Conservation (phyloP, 37 sponge, comb jelly and placozoan genomes). For the Bolinopsis microptera region DNA sequence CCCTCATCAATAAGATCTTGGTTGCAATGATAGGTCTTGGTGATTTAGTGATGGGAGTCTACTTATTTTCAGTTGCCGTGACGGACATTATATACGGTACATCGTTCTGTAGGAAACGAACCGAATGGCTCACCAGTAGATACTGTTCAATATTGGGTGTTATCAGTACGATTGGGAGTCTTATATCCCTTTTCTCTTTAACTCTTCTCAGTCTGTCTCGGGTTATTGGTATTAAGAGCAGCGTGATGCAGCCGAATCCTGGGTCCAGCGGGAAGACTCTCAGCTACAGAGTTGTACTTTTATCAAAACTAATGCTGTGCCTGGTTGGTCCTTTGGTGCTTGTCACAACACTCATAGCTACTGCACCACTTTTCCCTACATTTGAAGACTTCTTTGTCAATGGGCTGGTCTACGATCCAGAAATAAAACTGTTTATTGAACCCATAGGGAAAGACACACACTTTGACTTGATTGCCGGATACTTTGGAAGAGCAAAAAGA, state of each 20-base stretch:
- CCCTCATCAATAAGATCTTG: background rate
- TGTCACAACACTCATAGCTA: background rate
- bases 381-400: background rate
- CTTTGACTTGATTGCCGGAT: background rate
- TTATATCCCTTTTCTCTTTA: background rate
- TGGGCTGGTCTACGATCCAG: background rate
- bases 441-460: background rate
- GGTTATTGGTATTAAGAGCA: background rate
- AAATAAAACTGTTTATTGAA: background rate
- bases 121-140: background rate
- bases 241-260: background rate
- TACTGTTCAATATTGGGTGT: background rate
- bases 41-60: background rate
- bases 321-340: background rate
- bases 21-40: background rate
- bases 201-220: background rate
- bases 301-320: background rate
- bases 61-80: background rate
- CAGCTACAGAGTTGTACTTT: background rate
- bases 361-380: background rate
- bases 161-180: background rate
- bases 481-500: background rate
- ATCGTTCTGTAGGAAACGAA: background rate
- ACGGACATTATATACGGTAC: background rate
- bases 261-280: background rate